Conservation (phyloP, 2,113 vertebrate species). For the Neopipo cinnamomea region DNA sequence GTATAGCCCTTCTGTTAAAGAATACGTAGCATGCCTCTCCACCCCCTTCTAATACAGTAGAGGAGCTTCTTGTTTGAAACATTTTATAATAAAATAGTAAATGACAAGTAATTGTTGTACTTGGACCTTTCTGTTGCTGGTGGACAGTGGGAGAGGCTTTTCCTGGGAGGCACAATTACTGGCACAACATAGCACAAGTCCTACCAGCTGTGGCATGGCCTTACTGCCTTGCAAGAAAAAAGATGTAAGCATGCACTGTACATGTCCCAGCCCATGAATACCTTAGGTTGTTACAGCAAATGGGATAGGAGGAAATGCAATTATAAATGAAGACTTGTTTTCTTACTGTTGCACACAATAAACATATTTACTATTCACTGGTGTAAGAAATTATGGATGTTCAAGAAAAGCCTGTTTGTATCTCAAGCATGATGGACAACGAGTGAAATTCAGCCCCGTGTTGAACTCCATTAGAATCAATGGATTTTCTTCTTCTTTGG, state of each 20-base stretch:
- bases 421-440: not conserved
- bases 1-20: not conserved
- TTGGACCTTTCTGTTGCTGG: not conserved
- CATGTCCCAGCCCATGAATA: conserved; percentile 14
- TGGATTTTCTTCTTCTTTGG: not conserved
- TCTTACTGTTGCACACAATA: conserved; percentile 52
- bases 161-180: conserved; percentile 45
- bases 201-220: not conserved
- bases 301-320: not conserved
- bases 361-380: conserved; percentile 54
- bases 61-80: not conserved
- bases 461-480: not conserved
- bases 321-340: conserved; percentile 53
- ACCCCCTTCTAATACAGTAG: not conserved
- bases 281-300: conserved; percentile 27
- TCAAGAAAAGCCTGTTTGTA: conserved; percentile 47
- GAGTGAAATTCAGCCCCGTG: conserved; percentile 12
- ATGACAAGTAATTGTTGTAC: not conserved
- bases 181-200: conserved; percentile 23
- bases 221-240: not conserved
- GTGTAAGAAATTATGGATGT: conserved; percentile 20
- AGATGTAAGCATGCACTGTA: conserved; percentile 20
- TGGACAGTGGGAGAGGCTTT: conserved; percentile 1
- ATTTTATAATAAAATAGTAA: not conserved
- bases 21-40: not conserved